Conservation (phyloP, 2,797 vertebrate genomes). For the Myripristis murdjan region DNA sequence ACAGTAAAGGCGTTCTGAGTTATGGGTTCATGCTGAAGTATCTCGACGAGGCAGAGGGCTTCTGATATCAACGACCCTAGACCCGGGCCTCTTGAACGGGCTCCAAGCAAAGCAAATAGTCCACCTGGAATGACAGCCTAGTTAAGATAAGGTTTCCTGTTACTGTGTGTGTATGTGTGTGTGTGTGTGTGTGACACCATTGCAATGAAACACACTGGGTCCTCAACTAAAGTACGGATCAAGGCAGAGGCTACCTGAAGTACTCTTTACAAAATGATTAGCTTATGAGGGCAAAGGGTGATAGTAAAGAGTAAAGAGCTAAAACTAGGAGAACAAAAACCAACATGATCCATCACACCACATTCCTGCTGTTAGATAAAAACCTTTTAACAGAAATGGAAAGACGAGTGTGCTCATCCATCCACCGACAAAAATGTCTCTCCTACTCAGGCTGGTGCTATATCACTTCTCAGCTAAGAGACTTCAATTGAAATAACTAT, state of each 20-base stretch:
- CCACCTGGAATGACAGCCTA: conserved; percentile 67
- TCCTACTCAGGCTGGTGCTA: too few species aligned
- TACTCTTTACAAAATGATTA: background rate
- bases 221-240: conserved; percentile 12
- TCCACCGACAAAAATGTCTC: too few species aligned
- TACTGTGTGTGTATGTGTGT: conserved; percentile 12
- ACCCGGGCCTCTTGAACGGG: conserved; percentile 64
- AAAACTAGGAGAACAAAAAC: background rate
- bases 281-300: background rate
- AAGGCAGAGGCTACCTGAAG: background rate
- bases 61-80: conserved; percentile 39
- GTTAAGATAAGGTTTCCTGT: conserved; percentile 69
- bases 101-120: conserved; percentile 76
- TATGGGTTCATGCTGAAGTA: conserved; percentile 45
- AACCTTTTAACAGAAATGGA: too few species aligned
- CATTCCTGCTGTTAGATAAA: too few species aligned
- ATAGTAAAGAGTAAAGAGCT: background rate
- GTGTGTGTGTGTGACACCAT: background rate
- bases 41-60: conserved; percentile 45
- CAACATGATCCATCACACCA: too few species aligned
- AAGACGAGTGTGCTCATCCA: too few species aligned
- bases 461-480: too few species aligned
- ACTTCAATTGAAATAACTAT: too few species aligned
- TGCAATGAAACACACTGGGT: conserved; percentile 15
- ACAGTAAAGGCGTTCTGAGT: conserved; percentile 30